Base-by-base conservation (phyloP, 2,113 vertebrate genomes). In the Eptesicus fuscus region DNA sequence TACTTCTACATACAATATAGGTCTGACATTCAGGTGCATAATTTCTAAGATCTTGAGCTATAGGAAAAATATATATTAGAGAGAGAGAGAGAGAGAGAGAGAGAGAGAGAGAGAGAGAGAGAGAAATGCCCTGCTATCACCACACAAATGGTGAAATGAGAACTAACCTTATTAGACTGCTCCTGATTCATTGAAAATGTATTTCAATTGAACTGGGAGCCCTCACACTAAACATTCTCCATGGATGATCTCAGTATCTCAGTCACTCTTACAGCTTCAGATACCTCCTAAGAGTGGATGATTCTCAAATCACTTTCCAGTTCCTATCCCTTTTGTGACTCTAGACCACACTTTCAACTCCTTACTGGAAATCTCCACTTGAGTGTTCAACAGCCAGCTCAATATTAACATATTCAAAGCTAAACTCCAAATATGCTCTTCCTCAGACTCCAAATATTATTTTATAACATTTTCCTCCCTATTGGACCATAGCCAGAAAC, bases 181-280 rank as follows among this genome's bases (percentile, higher is more conserved):
- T 91, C 47, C 49, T 89, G 79, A 92, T 89, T 65, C 49, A 7
- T 61, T 97, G 44, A 78, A 93, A 91, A 67, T 28, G 7, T 92
- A 56, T 71, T 89, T 92, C 53, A 49, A 2, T 53, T 78, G n/a
- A 61, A 63, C 44, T 51, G 56, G 61, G 25, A 70, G 23, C 25
- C 42, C 40, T 84, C 28, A 42, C 14, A 78, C 4, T 56, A 28
- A 23, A 49, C 59, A 51, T 84, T 76, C 47, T 94, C 83, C 20
- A 42, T 79, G 9, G 35, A 67, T 32, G 28, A 67, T 51, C 40
- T 71, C 37, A 88, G 84, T 3, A 67, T 51, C 40, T 71, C 37
- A 88, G 84, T 3, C 44, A 16, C 59, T 74, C 5, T 22, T 69
- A 44, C 1, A 77, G 56, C 35, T 70, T 80, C n/a, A 49, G 23